Conservation (phyloP, 1,140 invertebrate species). For the Sitodiplosis mosellana region DNA sequence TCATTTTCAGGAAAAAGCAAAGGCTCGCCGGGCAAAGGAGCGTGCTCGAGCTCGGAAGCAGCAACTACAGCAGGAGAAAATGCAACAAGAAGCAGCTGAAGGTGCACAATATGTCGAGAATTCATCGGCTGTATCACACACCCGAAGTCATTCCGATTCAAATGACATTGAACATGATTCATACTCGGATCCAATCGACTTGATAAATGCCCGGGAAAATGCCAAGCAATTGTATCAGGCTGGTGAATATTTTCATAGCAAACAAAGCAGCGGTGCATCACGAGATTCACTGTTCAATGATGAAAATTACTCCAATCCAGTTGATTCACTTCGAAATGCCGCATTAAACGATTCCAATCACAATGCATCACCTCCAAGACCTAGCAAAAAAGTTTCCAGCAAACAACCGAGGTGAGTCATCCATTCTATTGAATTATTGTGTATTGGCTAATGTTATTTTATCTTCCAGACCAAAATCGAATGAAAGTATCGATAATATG, state of each 20-base stretch:
- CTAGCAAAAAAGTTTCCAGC: conserved; percentile 18
- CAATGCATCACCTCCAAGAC: conserved; percentile 9
- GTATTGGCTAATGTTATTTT: conserved; percentile 12
- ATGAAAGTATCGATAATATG: conserved; percentile 4
- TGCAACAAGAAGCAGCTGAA: conserved; percentile 10
- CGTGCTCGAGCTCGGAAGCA: conserved; percentile 40
- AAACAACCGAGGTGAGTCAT: conserved; percentile 13
- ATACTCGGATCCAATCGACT: conserved; percentile 21
- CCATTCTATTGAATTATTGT: conserved; percentile 5
- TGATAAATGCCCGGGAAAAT: conserved; percentile 12
- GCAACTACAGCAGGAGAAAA: conserved; percentile 14
- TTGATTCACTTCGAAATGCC: conserved; percentile 16
- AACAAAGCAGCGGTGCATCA: conserved; percentile 1
- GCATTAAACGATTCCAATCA: conserved; percentile 14
- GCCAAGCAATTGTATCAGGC: conserved; percentile 13
- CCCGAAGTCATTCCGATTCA: conserved; percentile 1
- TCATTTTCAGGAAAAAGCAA: conserved; percentile 38
- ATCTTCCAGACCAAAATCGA: conserved; percentile 1
- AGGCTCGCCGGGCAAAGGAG: conserved; percentile 42
- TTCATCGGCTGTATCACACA: conserved; percentile 5
- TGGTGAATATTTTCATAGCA: not conserved
- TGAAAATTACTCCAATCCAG: conserved; percentile 24
- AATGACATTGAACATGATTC: conserved; percentile 14
- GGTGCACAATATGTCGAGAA: too few species aligned
- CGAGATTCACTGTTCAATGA: conserved; percentile 8